These are phyloP conservation scores for Coendou prehensilis DNA, from an alignment of 2,797 vertebrate genomes.

Conservation along the genomic window DNA sequence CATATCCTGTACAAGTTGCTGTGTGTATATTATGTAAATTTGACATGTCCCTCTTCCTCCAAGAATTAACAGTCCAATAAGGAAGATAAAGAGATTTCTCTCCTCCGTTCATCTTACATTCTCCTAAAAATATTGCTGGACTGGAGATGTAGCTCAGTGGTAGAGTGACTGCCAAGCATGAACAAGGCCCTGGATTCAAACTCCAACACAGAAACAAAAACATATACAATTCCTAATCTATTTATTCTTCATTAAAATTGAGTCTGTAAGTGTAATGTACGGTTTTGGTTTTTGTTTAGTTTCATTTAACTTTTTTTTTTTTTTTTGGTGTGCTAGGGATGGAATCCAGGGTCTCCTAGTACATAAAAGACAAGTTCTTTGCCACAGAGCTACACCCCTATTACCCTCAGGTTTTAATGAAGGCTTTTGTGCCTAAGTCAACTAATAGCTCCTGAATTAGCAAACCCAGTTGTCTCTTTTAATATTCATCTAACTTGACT, in stretches of 20 bases:
- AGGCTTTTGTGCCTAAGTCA: slow-evolving; percentile 41
- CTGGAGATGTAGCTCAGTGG: background rate
- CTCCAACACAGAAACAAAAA: background rate
- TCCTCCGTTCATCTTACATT: background rate
- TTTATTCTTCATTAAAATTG: background rate
- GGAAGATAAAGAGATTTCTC: slow-evolving; percentile 32
- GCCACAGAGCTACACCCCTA: background rate
- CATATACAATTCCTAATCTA: slow-evolving; percentile 9
- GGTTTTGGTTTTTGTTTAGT: background rate
- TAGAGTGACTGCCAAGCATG: background rate
- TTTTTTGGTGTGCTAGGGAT: background rate
- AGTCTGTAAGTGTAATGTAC: background rate
- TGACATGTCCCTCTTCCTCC: slow-evolving; percentile 27
- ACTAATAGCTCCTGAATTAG: slow-evolving; percentile 28
- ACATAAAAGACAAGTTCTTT: background rate
- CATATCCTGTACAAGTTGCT: slow-evolving; percentile 11
- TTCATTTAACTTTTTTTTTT: background rate
- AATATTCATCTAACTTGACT: slow-evolving; percentile 45
- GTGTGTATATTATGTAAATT: slow-evolving; percentile 1
- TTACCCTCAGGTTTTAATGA: slow-evolving; percentile 16
- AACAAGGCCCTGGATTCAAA: background rate
- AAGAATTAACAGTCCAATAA: slow-evolving; percentile 51
- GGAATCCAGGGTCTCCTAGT: background rate
- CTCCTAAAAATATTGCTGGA: background rate
- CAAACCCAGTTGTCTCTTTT: slow-evolving; percentile 5